Evolutionary conservation across 2,888 invertebrate species (phyloP).

Genomic region (Brenthis hecate): DNA sequence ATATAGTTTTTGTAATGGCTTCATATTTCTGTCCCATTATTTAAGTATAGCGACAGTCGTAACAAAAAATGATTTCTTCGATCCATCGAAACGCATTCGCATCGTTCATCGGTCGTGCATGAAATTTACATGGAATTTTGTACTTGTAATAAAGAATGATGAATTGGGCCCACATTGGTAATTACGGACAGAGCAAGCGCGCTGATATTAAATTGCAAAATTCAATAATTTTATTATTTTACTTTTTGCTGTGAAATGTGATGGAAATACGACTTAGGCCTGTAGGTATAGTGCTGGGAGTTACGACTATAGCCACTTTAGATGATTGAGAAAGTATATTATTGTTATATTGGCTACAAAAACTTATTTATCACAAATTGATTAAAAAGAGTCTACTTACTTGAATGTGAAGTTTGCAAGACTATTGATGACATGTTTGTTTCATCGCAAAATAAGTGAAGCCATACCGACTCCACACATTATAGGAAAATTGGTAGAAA

Average conservation of each 20-base stretch:
- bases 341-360: neutral
- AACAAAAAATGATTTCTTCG: slow-evolving; percentile 61
- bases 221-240: slow-evolving; percentile 75
- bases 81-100: slow-evolving; percentile 73
- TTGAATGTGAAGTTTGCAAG: no score
- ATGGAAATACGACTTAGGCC: slow-evolving; percentile 40
- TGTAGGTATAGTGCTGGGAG: slow-evolving; percentile 21
- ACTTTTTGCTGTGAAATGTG: slow-evolving; percentile 43
- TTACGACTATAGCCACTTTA: neutral
- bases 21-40: slow-evolving; percentile 11
- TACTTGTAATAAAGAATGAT: slow-evolving; percentile 81
- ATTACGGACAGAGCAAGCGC: slow-evolving; percentile 72
- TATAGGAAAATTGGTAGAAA: no score
- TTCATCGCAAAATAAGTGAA: no score
- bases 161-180: slow-evolving; percentile 79
- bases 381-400: no score
- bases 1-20: neutral
- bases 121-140: slow-evolving; percentile 81
- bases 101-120: slow-evolving; percentile 63
- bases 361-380: no score
- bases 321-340: neutral
- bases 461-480: no score
- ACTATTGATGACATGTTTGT: no score
- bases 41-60: slow-evolving; percentile 29
- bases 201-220: slow-evolving; percentile 74